Conservation (phyloP, 2,888 invertebrate species). For the Cerceris rybyensis region DNA sequence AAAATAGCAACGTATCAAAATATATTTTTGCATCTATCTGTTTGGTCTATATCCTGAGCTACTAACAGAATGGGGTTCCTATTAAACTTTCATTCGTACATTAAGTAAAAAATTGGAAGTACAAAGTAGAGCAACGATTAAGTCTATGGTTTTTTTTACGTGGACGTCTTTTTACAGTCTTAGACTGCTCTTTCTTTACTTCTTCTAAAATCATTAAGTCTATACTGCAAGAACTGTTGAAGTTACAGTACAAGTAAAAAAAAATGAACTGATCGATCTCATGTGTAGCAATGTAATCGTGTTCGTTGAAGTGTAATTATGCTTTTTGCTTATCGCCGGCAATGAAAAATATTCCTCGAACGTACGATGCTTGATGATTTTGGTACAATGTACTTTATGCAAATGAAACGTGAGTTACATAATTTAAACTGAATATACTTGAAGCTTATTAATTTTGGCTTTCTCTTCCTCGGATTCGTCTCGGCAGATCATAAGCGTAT, state of each 20-base stretch:
- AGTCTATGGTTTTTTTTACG: constrained; percentile 60
- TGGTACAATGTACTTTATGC: constrained; percentile 22
- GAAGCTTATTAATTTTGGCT: constrained; percentile 84
- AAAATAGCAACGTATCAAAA: constrained; percentile 79
- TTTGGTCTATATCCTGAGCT: constrained; percentile 77
- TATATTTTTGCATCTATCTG: constrained; percentile 76
- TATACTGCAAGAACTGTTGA: constrained; percentile 16
- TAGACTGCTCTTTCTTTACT: constrained; percentile 4
- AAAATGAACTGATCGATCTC: constrained; percentile 12
- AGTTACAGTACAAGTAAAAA: constrained; percentile 9
- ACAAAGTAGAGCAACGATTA: constrained; percentile 67
- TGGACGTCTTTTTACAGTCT: constrained; percentile 65
- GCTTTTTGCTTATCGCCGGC: constrained; percentile 16
- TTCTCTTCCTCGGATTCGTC: constrained; percentile 87
- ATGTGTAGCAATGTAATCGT: constrained; percentile 1
- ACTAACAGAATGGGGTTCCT: constrained; percentile 70
- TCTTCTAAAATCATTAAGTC: constrained; percentile 30
- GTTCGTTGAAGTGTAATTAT: constrained; percentile 9
- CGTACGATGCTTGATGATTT: constrained; percentile 4
- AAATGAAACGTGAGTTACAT: constrained; percentile 30
- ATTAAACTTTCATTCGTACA: constrained; percentile 54
- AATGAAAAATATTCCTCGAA: constrained; percentile 20
- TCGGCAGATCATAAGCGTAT: constrained; percentile 88
- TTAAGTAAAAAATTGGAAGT: constrained; percentile 70
- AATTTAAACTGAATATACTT: constrained; percentile 81